Percentiles rank a stretch among this genome's conserved stretches.
Conservation (phyloP, 2,888 invertebrate species). For the Opisthograptis luteolata region DNA sequence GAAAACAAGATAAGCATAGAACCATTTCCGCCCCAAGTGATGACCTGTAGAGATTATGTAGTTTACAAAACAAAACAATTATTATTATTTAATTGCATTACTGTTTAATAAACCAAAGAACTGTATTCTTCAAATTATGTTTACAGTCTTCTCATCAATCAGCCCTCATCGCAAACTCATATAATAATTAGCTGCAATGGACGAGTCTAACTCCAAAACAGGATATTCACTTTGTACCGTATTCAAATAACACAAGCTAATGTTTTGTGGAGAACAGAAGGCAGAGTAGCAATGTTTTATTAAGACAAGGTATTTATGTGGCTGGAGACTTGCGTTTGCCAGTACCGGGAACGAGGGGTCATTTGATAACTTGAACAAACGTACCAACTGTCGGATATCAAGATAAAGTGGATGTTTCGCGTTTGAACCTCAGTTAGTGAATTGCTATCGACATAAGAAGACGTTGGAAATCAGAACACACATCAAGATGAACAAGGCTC, state of each 20-base stretch:
- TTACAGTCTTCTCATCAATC: conserved; percentile 18
- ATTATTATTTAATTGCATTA: no score
- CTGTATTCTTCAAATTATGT: neutral
- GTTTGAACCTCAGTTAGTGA: conserved; percentile 43
- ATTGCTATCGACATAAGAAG: conserved; percentile 39
- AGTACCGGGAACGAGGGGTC: conserved; percentile 47
- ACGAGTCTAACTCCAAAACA: conserved; percentile 1
- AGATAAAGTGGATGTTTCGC: conserved; percentile 45
- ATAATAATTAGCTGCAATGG: conserved; percentile 48
- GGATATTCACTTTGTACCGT: neutral
- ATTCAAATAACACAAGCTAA: neutral
- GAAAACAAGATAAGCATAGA: no score
- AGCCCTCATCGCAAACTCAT: conserved; percentile 45
- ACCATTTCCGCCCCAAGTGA: no score
- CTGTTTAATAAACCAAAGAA: neutral
- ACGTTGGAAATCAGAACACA: conserved; percentile 34
- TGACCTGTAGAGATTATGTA: neutral
- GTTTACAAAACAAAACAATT: no score
- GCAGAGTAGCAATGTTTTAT: neutral
- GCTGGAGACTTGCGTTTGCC: neutral
- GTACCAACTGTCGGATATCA: conserved; percentile 27
- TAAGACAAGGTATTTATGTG: conserved; percentile 1
- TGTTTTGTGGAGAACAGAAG: neutral
- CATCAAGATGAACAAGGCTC: conserved; percentile 63
- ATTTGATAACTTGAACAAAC: conserved; percentile 51